A percentile compares a stretch with the other conserved stretches of the same genome.
phyloP scores from a whole-genome alignment of 2,888 invertebrate genomes.

The Pheosia gnoma region DNA sequence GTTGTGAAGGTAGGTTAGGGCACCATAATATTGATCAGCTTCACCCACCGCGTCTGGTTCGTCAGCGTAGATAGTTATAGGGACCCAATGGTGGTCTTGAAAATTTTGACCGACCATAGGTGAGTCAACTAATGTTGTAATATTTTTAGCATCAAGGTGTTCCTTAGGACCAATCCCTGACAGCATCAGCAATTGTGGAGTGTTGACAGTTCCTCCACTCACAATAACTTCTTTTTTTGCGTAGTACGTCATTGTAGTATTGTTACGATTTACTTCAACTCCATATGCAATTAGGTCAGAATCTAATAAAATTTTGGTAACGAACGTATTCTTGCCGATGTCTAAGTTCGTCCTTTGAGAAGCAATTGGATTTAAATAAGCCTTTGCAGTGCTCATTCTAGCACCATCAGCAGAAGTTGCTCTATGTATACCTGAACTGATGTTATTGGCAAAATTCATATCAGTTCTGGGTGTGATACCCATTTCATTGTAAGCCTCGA shows the following conservation, averaged over 20 bases:
- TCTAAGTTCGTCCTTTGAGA: neutral
- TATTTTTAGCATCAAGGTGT: slow-evolving; percentile 41
- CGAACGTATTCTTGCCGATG: neutral
- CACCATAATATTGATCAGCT: neutral
- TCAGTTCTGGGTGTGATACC: neutral
- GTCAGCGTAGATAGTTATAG: neutral
- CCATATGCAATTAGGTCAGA: neutral
- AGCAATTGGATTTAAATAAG: neutral
- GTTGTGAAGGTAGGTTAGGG: too few relatives aligned
- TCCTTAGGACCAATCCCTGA: slow-evolving; percentile 55
- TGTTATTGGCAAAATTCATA: neutral
- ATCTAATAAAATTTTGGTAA: neutral
- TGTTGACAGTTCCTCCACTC: slow-evolving; percentile 51
- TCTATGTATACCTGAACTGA: neutral
- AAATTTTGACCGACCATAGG: slow-evolving; percentile 51
- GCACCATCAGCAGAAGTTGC: neutral
- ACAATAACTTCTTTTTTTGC: slow-evolving; percentile 53
- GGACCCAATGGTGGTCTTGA: slow-evolving; percentile 42
- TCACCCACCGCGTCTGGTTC: neutral
- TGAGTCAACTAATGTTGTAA: slow-evolving; percentile 43
- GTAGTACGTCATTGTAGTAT: slow-evolving; percentile 29
- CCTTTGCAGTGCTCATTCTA: neutral
- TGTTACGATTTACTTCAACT: neutral
- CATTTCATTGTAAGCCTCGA: neutral
- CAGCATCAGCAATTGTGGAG: slow-evolving; percentile 53